These are phyloP conservation scores for Tryphoninae sp. DNA, from an alignment of 2,888 invertebrate genomes.

Conservation along the genomic window DNA sequence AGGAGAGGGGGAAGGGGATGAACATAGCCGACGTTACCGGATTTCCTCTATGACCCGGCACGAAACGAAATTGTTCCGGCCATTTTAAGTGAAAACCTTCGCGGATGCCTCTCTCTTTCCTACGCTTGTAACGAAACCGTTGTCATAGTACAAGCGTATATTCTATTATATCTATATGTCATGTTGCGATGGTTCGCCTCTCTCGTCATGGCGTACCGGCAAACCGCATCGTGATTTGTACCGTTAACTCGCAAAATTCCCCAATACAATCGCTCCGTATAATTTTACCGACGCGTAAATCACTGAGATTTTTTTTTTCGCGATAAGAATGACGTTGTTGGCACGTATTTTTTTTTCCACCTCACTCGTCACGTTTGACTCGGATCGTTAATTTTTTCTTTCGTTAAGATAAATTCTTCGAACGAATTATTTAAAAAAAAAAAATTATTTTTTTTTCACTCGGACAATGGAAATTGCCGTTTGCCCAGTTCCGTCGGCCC, in stretches of 20 bases:
- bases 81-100: conserved; percentile 69
- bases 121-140: conserved; percentile 37
- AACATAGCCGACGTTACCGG: background rate
- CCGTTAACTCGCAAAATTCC: conserved; percentile 18
- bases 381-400: no score
- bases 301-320: background rate
- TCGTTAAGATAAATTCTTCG: background rate
- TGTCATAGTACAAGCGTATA: conserved; percentile 18
- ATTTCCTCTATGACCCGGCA: conserved; percentile 31
- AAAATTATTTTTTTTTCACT: no score
- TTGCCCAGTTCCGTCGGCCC: conserved; percentile 38
- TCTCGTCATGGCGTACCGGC: conserved; percentile 23
- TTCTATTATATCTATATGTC: conserved; percentile 9
- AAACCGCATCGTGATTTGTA: conserved; percentile 13
- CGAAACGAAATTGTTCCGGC: conserved; percentile 71
- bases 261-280: background rate
- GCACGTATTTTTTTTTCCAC: no score
- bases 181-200: background rate
- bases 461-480: conserved; percentile 45
- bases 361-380: no score
- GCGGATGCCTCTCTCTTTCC: conserved; percentile 53
- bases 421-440: background rate
- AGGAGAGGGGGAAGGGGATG: background rate
- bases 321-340: no score
- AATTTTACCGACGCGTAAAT: conserved; percentile 2